Evolutionary conservation across 1,140 invertebrate species (phyloP), one percentile per base, ranked within the genome.

Genomic region (Propsilocerus akamusi): DNA sequence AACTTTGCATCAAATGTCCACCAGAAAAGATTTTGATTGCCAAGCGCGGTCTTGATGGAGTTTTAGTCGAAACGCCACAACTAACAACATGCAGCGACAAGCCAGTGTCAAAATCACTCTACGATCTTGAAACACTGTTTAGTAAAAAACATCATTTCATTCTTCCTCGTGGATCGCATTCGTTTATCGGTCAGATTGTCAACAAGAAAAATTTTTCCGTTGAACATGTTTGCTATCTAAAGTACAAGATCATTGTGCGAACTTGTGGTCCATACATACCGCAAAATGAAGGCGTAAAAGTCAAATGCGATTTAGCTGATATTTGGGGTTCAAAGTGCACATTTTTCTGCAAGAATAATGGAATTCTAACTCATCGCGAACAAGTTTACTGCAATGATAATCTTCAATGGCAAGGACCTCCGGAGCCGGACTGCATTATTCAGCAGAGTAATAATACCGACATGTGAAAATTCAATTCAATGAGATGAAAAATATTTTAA

Each of bases 21-120:
- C 28, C 49, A 17, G 49, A 49, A 34, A 49, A 49, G 26, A 41
- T 49, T 10, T 20, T 49, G 12, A 49, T 49, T 4, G 49, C 49
- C 30, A 17, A 25, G n/a, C 34, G 17, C 24, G 49, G 30, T 12
- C 12, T 49, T n/a, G 49, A 49, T 41, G 30, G 49, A 34, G 49
- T 49, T 25, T 11, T 28, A 25, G 34, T 49, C 10, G 49, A 49
- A 24, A 12, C n/a, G 5, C 49, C 49, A 11, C 20, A 41, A 25
- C 14, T 49, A 11, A 34, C 26, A 25, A 30, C 49, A 3, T 49
- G 49, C 25, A 23, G 26, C 8, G 26, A 49, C 12, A 34, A 23
- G 23, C 22, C 25, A 8, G 23, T 49, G 8, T 49, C 30, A 41
- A 34, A 25, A 10, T 23, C 20, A 25, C 11, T 26, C 1, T 49